Evolutionary conservation across 2,888 invertebrate species (phyloP).

Genomic region (Agrochola lota): DNA sequence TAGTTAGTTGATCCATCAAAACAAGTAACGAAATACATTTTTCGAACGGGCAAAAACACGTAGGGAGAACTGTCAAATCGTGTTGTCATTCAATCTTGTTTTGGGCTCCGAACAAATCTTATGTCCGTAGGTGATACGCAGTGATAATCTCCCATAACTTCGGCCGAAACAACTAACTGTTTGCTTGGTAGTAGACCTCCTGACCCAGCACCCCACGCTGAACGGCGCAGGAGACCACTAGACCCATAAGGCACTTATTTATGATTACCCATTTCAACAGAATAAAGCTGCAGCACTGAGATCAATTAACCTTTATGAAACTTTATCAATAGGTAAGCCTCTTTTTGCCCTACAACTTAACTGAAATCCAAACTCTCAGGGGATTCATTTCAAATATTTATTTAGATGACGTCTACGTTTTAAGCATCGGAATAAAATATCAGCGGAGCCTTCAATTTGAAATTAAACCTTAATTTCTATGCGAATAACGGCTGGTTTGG

Average conservation of each 20-base stretch:
- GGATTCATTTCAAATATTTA: constrained; percentile 80
- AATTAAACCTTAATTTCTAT: constrained; percentile 75
- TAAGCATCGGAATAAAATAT: constrained; percentile 78
- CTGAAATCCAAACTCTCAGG: constrained; percentile 73
- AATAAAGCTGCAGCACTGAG: constrained; percentile 2
- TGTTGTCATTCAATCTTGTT: too few species aligned
- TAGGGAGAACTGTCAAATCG: too few species aligned
- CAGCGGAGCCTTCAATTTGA: constrained; percentile 69
- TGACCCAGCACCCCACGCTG: neutral
- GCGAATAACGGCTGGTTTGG: constrained; percentile 74
- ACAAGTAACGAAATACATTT: too few species aligned
- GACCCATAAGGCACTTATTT: neutral
- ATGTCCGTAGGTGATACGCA: too few species aligned
- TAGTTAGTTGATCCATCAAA: too few species aligned
- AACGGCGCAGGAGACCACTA: neutral
- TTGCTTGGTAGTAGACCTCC: too few species aligned
- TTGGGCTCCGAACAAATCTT: too few species aligned
- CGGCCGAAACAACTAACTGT: too few species aligned
- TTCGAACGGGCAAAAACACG: too few species aligned
- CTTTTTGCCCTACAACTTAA: constrained; percentile 61
- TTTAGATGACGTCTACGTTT: constrained; percentile 79
- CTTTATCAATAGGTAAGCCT: constrained; percentile 49
- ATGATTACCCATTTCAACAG: neutral
- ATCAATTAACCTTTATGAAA: constrained; percentile 34
- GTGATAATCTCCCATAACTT: too few species aligned